These are phyloP conservation scores for Cryptotis parvus DNA, from an alignment of 2,113 vertebrate species.

Conservation along the genomic window DNA sequence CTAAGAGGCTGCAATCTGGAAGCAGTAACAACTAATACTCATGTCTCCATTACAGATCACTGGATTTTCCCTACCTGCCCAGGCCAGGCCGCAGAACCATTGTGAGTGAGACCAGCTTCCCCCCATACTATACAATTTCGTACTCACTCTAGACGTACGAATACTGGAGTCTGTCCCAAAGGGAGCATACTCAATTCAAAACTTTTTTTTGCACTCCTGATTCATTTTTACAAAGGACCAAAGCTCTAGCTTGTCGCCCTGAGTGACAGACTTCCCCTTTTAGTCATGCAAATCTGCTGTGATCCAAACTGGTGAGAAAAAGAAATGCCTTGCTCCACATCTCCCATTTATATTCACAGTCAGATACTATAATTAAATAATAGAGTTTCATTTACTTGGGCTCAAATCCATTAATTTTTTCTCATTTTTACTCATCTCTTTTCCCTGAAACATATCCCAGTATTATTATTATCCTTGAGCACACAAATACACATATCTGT, in stretches of 20 bases:
- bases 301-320: constrained; percentile 41
- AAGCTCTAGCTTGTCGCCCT: constrained; percentile 47
- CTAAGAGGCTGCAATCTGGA: not conserved
- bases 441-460: constrained; percentile 69
- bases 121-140: not conserved
- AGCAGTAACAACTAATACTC: not conserved
- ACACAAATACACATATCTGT: constrained; percentile 75
- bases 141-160: constrained; percentile 50
- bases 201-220: constrained; percentile 40
- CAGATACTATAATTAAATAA: constrained; percentile 79
- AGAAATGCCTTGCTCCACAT: constrained; percentile 13
- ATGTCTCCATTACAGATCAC: not conserved
- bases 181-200: constrained; percentile 52
- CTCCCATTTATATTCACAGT: constrained; percentile 73
- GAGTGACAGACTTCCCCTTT: constrained; percentile 70
- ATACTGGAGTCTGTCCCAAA: constrained; percentile 25
- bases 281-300: constrained; percentile 51
- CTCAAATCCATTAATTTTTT: constrained; percentile 75
- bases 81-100: not conserved
- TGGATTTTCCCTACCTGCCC: not conserved
- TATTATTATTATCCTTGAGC: constrained; percentile 79
- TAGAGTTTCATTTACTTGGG: constrained; percentile 76
- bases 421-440: constrained; percentile 69
- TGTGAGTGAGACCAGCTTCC: not conserved
- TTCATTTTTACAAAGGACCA: constrained; percentile 60